Evolutionary conservation across 2,888 invertebrate genomes (phyloP).

Genomic region (Yponomeuta sedellus): DNA sequence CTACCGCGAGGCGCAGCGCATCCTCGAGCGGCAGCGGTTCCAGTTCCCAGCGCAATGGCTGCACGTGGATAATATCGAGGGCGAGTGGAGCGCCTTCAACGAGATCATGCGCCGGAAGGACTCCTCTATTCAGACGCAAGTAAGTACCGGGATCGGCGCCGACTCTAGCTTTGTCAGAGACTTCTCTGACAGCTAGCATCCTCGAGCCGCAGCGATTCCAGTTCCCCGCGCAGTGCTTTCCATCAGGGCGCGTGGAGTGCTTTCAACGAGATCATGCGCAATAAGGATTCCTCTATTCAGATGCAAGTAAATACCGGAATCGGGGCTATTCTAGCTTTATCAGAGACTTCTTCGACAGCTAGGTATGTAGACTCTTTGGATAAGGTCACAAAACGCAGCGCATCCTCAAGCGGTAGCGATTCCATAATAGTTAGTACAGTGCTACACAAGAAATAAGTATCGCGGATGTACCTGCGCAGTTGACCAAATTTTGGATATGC

Average conservation of each 20-base stretch:
- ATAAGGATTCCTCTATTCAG: slow-evolving; percentile 98
- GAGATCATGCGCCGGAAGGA: slow-evolving; percentile 99
- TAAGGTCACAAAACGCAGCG: too few species aligned
- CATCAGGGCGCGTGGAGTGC: slow-evolving; percentile 99
- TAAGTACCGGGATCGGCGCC: slow-evolving; percentile 28
- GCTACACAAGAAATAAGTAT: too few species aligned
- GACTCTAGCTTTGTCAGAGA: too few species aligned
- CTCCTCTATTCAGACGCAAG: slow-evolving; percentile 95
- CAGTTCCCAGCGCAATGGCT: slow-evolving; percentile 98
- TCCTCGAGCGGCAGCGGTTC: slow-evolving; percentile 96
- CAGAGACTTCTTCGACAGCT: too few species aligned
- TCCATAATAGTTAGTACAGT: too few species aligned
- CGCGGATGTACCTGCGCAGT: too few species aligned
- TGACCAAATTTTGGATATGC: too few species aligned
- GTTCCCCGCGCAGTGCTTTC: slow-evolving; percentile 97
- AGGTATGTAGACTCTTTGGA: too few species aligned
- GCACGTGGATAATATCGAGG: slow-evolving; percentile 99
- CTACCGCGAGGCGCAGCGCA: slow-evolving; percentile 97
- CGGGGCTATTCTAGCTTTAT: too few species aligned
- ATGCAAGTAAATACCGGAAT: slow-evolving; percentile 79
- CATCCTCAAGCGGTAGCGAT: too few species aligned
- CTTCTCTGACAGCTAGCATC: too few species aligned
- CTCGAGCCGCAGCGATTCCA: slow-evolving; percentile 98
- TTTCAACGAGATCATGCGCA: slow-evolving; percentile 98
- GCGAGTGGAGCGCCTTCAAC: slow-evolving; percentile 99